Conservation (phyloP, 2,113 vertebrate genomes). For the Pelusios castaneus region DNA sequence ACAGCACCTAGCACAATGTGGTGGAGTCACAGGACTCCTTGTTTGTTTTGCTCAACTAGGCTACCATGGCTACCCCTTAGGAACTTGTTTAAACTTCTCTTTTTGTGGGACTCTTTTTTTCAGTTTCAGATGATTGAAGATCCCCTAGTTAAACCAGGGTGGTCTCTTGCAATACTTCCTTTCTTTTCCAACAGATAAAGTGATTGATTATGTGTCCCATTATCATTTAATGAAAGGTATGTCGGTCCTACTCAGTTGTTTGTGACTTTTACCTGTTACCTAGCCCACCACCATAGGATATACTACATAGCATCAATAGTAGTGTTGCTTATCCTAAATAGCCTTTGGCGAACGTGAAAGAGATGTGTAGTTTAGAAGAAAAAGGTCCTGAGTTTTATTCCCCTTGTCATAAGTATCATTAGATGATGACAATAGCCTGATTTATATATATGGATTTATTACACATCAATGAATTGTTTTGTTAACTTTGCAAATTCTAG, state of each 20-base stretch:
- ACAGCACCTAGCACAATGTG: no score
- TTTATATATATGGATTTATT: neutral
- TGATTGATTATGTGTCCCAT: neutral
- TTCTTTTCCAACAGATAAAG: neutral
- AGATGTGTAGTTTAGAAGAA: neutral
- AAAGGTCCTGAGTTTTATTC: conserved; percentile 22
- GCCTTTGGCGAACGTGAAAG: neutral
- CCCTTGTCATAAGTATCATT: conserved; percentile 28
- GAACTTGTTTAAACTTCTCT: no score
- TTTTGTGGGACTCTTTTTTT: neutral
- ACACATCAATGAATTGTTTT: conserved; percentile 6
- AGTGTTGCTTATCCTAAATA: neutral
- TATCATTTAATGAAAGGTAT: neutral
- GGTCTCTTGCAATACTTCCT: neutral
- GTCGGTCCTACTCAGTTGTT: neutral
- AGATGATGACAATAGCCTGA: conserved; percentile 27
- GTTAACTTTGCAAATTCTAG: conserved; percentile 18
- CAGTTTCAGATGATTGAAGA: neutral
- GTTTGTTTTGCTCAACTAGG: no score
- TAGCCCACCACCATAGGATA: neutral
- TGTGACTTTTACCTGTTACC: neutral
- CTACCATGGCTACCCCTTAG: no score
- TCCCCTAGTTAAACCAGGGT: neutral
- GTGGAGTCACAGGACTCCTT: no score
- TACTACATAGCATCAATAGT: neutral